A percentile compares a stretch with the other conserved stretches of the same genome.
These are phyloP conservation scores for Spatulosminthurus flaviceps DNA, from an alignment of 2,888 invertebrate species.

Conservation along the genomic window DNA sequence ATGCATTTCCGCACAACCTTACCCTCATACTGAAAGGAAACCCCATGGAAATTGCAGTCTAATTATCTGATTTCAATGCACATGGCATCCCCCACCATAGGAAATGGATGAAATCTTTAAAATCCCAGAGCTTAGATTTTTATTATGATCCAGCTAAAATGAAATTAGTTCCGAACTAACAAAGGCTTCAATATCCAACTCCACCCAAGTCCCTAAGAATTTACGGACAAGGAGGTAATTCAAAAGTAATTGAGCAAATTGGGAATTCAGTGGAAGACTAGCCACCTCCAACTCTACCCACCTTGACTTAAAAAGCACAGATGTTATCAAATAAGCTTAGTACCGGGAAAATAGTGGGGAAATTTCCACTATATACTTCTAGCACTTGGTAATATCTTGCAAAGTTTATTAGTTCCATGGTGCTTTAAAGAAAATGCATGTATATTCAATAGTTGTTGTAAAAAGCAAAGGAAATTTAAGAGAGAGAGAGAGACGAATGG, in stretches of 20 bases:
- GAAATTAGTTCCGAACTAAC: not conserved
- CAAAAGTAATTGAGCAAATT: not conserved
- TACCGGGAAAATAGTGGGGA: not conserved
- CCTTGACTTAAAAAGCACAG: conserved; percentile 3
- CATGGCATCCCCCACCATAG: too few species aligned
- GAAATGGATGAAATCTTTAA: too few species aligned
- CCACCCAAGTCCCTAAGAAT: not conserved
- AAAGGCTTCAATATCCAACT: not conserved
- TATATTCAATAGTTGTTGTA: not conserved
- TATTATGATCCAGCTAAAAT: not conserved
- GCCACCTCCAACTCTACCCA: not conserved
- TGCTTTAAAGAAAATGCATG: not conserved
- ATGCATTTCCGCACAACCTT: too few species aligned
- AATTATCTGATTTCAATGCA: too few species aligned
- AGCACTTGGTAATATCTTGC: conserved; percentile 10
- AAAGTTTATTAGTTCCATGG: not conserved
- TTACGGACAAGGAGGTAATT: too few species aligned
- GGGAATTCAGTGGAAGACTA: not conserved
- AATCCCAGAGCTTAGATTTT: not conserved
- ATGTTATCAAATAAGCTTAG: conserved; percentile 5
- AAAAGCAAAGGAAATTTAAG: not conserved
- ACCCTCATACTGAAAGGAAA: too few species aligned
- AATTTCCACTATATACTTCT: too few species aligned
- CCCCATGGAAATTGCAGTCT: too few species aligned
- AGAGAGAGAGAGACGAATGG: not conserved